Conservation (phyloP, 2,797 vertebrate genomes). For the Sebastes hubbsi region DNA sequence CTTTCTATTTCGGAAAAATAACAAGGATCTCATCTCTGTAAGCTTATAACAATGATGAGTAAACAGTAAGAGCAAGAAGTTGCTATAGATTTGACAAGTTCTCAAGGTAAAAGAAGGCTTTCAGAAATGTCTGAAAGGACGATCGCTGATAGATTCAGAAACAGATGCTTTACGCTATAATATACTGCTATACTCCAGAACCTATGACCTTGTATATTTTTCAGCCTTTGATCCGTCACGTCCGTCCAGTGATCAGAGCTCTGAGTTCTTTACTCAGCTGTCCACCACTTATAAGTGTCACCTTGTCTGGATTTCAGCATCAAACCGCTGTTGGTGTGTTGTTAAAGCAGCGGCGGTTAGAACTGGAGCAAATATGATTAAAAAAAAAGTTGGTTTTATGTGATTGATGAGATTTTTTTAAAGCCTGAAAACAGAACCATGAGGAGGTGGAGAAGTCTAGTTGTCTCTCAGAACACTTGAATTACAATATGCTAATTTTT, state of each 20-base stretch:
- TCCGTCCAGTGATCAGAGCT: conserved; percentile 10
- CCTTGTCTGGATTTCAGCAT: conserved; percentile 13
- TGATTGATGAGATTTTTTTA: too few relatives aligned
- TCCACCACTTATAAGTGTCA: conserved; percentile 1
- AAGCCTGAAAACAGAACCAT: too few relatives aligned
- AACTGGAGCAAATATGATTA: too few relatives aligned
- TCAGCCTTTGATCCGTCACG: conserved; percentile 21
- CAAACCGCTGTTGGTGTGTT: neutral
- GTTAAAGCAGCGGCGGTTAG: neutral
- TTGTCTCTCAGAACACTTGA: too few relatives aligned
- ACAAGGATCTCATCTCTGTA: neutral
- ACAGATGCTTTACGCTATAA: neutral
- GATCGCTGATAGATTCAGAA: conserved; percentile 3
- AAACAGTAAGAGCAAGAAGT: neutral
- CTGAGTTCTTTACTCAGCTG: conserved; percentile 15
- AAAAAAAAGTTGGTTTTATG: too few relatives aligned
- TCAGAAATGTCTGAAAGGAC: neutral
- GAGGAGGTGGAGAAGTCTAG: too few relatives aligned
- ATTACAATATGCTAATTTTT: too few relatives aligned
- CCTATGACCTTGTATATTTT: conserved; percentile 5
- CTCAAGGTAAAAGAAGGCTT: neutral
- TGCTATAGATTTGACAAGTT: neutral
- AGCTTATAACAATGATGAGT: neutral
- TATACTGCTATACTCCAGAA: neutral
- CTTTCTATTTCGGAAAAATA: neutral